Evolutionary conservation across 2,888 invertebrate genomes (phyloP).

Genomic region (Congeria kusceri): DNA sequence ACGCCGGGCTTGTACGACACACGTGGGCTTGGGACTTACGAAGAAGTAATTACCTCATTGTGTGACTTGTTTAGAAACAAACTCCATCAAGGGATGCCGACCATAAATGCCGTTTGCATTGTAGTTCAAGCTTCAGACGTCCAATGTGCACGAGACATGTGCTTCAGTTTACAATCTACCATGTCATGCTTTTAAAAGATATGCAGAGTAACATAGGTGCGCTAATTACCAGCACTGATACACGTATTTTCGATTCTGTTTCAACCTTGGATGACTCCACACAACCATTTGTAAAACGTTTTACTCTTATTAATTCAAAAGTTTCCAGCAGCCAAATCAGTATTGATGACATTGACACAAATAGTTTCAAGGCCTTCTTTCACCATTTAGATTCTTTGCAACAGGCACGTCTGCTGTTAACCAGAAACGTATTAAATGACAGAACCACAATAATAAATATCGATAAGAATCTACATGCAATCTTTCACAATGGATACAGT

Average conservation of each 20-base stretch:
- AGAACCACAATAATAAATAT: slow-evolving; percentile 50
- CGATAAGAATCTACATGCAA: slow-evolving; percentile 23
- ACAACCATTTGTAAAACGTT: slow-evolving; percentile 38
- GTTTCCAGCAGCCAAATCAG: slow-evolving; percentile 16
- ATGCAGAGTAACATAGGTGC: slow-evolving; percentile 54
- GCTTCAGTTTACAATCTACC: slow-evolving; percentile 32
- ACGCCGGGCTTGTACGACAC: slow-evolving; percentile 47
- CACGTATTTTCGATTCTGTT: slow-evolving; percentile 47
- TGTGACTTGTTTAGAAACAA: slow-evolving; percentile 9
- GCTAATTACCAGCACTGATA: slow-evolving; percentile 62
- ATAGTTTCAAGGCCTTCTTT: slow-evolving; percentile 52
- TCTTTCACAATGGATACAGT: slow-evolving; percentile 25
- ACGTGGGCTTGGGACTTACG: slow-evolving; percentile 26
- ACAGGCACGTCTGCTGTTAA: slow-evolving; percentile 53
- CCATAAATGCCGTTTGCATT: slow-evolving; percentile 59
- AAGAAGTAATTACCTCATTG: slow-evolving; percentile 29
- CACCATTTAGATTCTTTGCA: slow-evolving; percentile 33
- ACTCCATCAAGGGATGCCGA: slow-evolving; percentile 39
- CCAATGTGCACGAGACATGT: slow-evolving; percentile 29
- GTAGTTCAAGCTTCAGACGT: slow-evolving; percentile 56
- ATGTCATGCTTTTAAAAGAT: slow-evolving; percentile 60
- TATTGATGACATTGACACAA: slow-evolving; percentile 57
- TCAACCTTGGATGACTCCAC: slow-evolving; percentile 42
- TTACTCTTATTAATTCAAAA: slow-evolving; percentile 58
- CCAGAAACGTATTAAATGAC: slow-evolving; percentile 53